Conservation (phyloP, 2,888 invertebrate genomes). For the Heliconius ismenius region DNA sequence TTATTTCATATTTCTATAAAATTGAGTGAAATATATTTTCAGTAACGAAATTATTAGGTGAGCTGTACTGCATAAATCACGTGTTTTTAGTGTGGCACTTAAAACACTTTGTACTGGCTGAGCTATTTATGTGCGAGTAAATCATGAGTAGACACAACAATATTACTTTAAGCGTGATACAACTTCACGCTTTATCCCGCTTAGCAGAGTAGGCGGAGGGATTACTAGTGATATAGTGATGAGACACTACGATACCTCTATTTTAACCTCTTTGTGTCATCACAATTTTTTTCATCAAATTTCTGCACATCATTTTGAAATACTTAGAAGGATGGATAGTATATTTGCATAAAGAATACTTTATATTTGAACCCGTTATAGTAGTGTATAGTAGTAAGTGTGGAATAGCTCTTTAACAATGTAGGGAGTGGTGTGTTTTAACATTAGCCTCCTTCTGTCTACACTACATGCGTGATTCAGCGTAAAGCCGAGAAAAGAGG, state of each 20-base stretch:
- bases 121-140: conserved; percentile 1
- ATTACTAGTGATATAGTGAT: background rate
- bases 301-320: too few species aligned
- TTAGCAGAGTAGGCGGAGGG: background rate
- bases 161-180: conserved; percentile 9
- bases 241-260: background rate
- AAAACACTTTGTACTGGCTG: conserved; percentile 8
- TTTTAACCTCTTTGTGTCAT: too few species aligned
- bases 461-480: background rate
- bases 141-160: conserved; percentile 5
- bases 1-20: background rate
- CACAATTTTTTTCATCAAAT: too few species aligned
- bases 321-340: too few species aligned
- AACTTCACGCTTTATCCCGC: background rate
- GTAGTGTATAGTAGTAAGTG: too few species aligned
- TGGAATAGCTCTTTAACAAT: too few species aligned
- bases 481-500: background rate
- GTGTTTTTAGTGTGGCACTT: conserved; percentile 15
- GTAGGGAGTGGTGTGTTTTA: background rate
- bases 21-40: background rate
- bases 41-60: background rate
- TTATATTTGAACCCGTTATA: too few species aligned
- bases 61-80: background rate
- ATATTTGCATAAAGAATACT: too few species aligned
- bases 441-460: background rate